Conservation (phyloP, 2,888 invertebrate species). For the Yponomeuta malinellus region DNA sequence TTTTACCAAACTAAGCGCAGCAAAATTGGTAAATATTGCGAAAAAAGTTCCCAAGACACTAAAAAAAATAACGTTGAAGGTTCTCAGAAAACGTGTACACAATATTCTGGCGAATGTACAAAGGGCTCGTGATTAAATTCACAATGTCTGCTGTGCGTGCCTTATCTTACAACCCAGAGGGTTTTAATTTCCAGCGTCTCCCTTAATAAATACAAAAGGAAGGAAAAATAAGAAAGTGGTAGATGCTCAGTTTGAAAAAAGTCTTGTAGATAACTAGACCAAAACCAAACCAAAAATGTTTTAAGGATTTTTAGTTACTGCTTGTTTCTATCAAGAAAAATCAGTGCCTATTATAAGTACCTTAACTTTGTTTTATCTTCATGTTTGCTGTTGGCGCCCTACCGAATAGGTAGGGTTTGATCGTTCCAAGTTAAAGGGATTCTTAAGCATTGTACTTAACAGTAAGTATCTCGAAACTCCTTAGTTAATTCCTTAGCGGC, state of each 20-base stretch:
- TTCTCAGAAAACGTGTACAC: not conserved
- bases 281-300: too few species aligned
- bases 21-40: not conserved
- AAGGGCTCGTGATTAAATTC: constrained; percentile 52
- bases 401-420: too few species aligned
- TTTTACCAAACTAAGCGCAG: not conserved
- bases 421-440: too few species aligned
- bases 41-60: not conserved
- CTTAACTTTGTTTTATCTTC: too few species aligned
- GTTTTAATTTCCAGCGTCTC: constrained; percentile 36
- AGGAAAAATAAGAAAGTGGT: not conserved
- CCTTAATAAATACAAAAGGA: constrained; percentile 18
- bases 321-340: too few species aligned
- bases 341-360: too few species aligned
- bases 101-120: constrained; percentile 12
- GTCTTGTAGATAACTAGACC: too few species aligned
- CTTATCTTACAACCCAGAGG: constrained; percentile 54
- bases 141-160: constrained; percentile 58
- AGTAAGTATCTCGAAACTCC: too few species aligned
- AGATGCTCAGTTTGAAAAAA: not conserved
- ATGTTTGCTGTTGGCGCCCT: too few species aligned
- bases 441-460: too few species aligned
- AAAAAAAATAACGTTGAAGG: not conserved
- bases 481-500: too few species aligned
- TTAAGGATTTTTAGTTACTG: too few species aligned